These are phyloP conservation scores for Atlantisia rogersi DNA, from an alignment of 2,113 vertebrate genomes.

Conservation along the genomic window DNA sequence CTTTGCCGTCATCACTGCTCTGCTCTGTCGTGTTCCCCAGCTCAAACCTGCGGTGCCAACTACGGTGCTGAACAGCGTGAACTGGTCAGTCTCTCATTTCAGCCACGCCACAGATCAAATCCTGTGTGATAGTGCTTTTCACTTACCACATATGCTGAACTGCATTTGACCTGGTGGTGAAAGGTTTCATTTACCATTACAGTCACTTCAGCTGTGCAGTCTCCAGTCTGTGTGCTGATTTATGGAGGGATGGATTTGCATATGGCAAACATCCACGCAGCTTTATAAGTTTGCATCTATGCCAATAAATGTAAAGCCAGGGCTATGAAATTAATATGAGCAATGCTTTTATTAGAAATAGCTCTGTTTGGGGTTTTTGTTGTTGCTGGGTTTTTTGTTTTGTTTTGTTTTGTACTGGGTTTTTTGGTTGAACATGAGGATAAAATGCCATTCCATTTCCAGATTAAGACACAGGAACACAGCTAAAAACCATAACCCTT, in stretches of 20 bases:
- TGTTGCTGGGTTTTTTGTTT: neutral
- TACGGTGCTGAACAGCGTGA: neutral
- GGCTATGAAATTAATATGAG: slow-evolving; percentile 18
- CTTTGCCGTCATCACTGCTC: neutral
- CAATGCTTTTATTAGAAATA: slow-evolving; percentile 58
- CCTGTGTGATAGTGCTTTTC: slow-evolving; percentile 3
- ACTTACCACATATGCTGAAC: slow-evolving; percentile 48
- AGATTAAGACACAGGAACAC: neutral
- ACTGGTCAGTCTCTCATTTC: neutral
- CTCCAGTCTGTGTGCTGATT: slow-evolving; percentile 34
- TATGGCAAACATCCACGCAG: slow-evolving; percentile 56
- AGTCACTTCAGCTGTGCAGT: slow-evolving; percentile 55
- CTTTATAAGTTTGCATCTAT: slow-evolving; percentile 26
- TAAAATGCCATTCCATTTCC: neutral
- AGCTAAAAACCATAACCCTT: neutral
- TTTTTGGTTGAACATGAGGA: neutral
- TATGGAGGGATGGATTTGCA: slow-evolving; percentile 63
- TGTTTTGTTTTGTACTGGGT: neutral
- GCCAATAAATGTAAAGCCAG: slow-evolving; percentile 55
- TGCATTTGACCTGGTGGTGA: slow-evolving; percentile 52
- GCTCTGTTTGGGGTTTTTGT: neutral
- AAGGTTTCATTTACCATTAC: slow-evolving; percentile 66
- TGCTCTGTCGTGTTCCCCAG: neutral
- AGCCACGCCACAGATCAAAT: neutral
- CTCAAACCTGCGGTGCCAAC: neutral